A percentile compares a stretch with the other conserved stretches of the same genome.
Conservation (phyloP, 2,797 vertebrate genomes). For the Poecilia velifera region DNA sequence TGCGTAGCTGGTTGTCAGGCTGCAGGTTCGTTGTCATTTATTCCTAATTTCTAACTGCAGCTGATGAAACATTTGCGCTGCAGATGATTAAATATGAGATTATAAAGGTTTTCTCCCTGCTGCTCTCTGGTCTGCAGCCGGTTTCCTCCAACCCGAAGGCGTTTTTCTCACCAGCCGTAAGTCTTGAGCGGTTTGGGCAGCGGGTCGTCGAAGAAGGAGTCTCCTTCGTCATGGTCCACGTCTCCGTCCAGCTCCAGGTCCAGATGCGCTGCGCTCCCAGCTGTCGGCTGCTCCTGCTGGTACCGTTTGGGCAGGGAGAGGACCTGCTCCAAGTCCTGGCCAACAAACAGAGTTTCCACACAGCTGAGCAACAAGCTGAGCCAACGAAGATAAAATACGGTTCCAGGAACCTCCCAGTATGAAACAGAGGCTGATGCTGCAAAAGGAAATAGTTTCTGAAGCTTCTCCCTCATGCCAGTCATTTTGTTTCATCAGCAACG, state of each 20-base stretch:
- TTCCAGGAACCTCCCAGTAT: neutral
- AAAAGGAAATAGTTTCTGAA: neutral
- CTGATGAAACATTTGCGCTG: neutral
- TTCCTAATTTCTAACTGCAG: neutral
- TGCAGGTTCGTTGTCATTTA: neutral
- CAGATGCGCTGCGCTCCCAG: slow-evolving; percentile 51
- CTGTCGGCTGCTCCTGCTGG: slow-evolving; percentile 35
- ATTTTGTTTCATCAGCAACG: neutral
- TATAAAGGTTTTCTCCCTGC: neutral
- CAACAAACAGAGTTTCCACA: neutral
- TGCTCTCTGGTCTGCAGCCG: neutral
- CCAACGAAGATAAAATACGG: neutral
- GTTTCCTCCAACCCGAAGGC: neutral
- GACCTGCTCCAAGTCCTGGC: slow-evolving; percentile 17
- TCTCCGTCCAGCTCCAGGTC: slow-evolving; percentile 75
- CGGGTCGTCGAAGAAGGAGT: slow-evolving; percentile 97
- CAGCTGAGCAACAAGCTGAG: neutral
- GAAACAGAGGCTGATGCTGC: neutral
- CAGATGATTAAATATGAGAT: neutral
- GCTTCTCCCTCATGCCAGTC: too few species aligned
- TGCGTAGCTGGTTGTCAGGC: neutral
- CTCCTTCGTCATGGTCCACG: slow-evolving; percentile 82
- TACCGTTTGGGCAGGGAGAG: slow-evolving; percentile 67
- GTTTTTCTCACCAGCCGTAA: slow-evolving; percentile 85
- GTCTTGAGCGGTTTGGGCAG: slow-evolving; percentile 89